Evolutionary conservation across 2,888 invertebrate genomes (phyloP).

Genomic region (Pachymerium ferrugineum): DNA sequence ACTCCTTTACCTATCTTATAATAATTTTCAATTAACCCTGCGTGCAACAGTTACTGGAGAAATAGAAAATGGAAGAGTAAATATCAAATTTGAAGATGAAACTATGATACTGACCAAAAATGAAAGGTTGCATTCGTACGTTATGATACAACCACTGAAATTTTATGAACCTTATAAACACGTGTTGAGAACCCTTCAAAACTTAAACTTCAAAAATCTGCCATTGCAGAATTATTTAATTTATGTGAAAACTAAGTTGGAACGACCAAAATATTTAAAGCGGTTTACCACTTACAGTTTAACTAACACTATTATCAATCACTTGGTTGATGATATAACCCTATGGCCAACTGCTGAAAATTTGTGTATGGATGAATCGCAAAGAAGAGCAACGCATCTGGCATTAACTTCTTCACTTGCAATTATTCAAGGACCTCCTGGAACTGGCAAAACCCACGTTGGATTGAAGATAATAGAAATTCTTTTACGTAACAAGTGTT

Average conservation of each 20-base stretch:
- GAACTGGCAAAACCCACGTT: no score
- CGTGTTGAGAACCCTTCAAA: slow-evolving; percentile 1
- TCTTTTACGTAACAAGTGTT: slow-evolving; percentile 42
- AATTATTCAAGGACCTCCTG: slow-evolving; percentile 54
- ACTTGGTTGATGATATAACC: not conserved
- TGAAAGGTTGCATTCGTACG: not conserved
- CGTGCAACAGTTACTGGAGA: slow-evolving; percentile 29
- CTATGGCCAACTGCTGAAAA: slow-evolving; percentile 35
- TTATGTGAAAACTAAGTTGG: not conserved
- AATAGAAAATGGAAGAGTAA: not conserved
- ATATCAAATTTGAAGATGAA: slow-evolving; percentile 19
- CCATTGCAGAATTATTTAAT: slow-evolving; percentile 10
- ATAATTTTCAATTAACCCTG: slow-evolving; percentile 31
- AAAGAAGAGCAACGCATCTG: slow-evolving; percentile 41
- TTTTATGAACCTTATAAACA: slow-evolving; percentile 21
- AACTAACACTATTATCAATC: not conserved
- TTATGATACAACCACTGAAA: not conserved
- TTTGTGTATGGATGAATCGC: slow-evolving; percentile 42
- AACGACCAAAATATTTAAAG: slow-evolving; percentile 1
- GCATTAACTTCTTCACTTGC: slow-evolving; percentile 43
- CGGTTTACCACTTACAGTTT: not conserved
- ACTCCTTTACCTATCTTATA: slow-evolving; percentile 32
- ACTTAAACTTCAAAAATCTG: not conserved
- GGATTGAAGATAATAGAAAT: slow-evolving; percentile 45
- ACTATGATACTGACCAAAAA: not conserved